Conservation (phyloP, 1,140 invertebrate genomes). For the Drosophila melanica region DNA sequence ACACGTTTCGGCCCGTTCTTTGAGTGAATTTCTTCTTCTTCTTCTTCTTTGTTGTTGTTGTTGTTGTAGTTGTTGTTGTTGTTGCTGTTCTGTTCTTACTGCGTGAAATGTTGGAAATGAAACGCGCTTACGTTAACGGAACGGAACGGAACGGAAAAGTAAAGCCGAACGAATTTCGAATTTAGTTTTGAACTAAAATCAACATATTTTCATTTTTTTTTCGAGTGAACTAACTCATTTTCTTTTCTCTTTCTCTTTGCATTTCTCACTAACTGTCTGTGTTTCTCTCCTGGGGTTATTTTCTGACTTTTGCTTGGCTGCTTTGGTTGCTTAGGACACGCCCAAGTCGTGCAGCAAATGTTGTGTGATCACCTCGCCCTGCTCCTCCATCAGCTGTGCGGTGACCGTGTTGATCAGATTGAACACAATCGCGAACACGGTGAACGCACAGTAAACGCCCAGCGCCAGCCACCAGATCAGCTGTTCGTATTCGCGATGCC, state of each 20-base stretch:
- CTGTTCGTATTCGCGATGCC: conserved; percentile 96
- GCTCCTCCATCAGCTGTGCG: conserved; percentile 81
- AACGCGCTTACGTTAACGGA: conserved; percentile 47
- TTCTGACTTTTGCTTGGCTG: not conserved
- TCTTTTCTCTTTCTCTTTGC: conserved; percentile 24
- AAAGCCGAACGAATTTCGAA: conserved; percentile 73
- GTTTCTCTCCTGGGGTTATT: conserved; percentile 44
- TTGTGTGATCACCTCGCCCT: conserved; percentile 83
- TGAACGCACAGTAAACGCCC: conserved; percentile 95
- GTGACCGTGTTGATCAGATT: conserved; percentile 91
- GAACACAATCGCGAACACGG: conserved; percentile 96
- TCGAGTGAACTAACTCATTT: conserved; percentile 43
- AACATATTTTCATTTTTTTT: conserved; percentile 6
- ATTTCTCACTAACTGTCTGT: conserved; percentile 39
- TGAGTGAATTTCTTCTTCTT: conserved; percentile 21
- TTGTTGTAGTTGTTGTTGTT: conserved; percentile 36
- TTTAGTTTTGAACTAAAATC: conserved; percentile 77
- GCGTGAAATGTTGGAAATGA: conserved; percentile 64
- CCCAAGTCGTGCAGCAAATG: conserved; percentile 83
- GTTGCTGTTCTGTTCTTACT: conserved; percentile 27
- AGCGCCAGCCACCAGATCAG: conserved; percentile 97
- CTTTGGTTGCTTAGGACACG: conserved; percentile 68
- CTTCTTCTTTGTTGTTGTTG: conserved; percentile 26
- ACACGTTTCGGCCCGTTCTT: conserved; percentile 79
- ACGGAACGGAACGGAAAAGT: conserved; percentile 67